Evolutionary conservation across 2,888 invertebrate genomes (phyloP).

Genomic region (Didymodactylos carnosus): DNA sequence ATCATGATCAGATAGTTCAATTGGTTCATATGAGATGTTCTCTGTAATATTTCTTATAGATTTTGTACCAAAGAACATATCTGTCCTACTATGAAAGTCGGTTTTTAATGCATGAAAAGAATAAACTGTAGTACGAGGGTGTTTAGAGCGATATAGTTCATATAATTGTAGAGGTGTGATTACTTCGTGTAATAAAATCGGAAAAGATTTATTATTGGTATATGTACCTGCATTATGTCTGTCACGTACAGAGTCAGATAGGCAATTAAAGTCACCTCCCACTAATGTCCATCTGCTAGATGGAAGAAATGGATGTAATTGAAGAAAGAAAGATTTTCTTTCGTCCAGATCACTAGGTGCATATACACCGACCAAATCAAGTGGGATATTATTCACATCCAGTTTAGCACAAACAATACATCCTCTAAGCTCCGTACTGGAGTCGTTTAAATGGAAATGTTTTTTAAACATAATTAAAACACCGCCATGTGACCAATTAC

Average conservation of each 20-base stretch:
- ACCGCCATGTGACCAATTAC: not conserved
- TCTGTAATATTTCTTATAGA: not conserved
- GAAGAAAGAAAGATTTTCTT: not conserved
- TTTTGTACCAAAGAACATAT: not conserved
- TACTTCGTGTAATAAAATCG: not conserved
- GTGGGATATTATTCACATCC: not conserved
- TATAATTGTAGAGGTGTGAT: not conserved
- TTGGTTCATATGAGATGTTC: not conserved
- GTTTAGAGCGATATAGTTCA: not conserved
- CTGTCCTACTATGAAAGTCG: not conserved
- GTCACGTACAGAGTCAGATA: not conserved
- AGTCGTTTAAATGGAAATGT: not conserved
- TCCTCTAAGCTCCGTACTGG: not conserved
- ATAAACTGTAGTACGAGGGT: not conserved
- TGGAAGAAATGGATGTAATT: not conserved
- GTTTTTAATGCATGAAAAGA: not conserved
- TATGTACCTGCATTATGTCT: not conserved
- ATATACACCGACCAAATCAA: not conserved
- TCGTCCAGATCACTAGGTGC: not conserved
- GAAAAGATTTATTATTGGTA: not conserved
- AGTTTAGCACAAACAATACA: not conserved
- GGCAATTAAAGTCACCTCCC: not conserved
- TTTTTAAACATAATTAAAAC: not conserved
- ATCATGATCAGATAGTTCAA: not conserved
- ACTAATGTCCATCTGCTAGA: not conserved